Evolutionary conservation across 2,113 vertebrate genomes (phyloP), one percentile per base, ranked within the genome.

Genomic region (Bolborhynchus lineola): DNA sequence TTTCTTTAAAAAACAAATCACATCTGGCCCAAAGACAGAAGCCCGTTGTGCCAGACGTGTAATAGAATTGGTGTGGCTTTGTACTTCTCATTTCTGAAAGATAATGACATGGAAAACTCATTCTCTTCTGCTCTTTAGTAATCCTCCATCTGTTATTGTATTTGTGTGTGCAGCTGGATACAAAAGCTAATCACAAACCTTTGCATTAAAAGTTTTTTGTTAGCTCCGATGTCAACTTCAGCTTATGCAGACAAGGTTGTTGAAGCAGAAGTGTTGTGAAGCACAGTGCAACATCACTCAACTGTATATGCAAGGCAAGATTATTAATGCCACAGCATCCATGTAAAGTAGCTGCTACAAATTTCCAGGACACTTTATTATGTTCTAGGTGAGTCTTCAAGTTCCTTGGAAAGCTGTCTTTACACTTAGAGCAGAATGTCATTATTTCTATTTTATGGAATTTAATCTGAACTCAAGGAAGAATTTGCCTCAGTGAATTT

Each of bases 51-150:
- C 70, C 86, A 91, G 84, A 57, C 1, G 0, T 46, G 35, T 77
- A 91, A 92, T 19, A 31, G 89, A 92, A 69, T 74, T 84, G 91
- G 79, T 92, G 88, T 33, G 95, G 82, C 50, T 93, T 77, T 90
- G 53, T 76, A 26, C 59, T 60, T 84, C 69, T 70, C 49, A 55
- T 92, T 47, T 88, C 55, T 11, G 67, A 77, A 71, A 92, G 77
- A 96, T 82, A 96, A 95, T 96, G 85, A 67, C 70, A 44, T 57
- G 72, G 92, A 82, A 95, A 97, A 92, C 82, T 92, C 52, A 60
- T 89, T 96, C 60, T 74, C 55, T 94, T 92, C 46, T 53, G 37
- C 65, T 95, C 49, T 93, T 95, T 80, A 41, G 53, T 96, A 88
- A 88, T 85, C 76, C 92, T 93, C 89, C 91, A 94, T 91, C 94